phyloP scores from a whole-genome alignment of 2,113 vertebrate genomes.

The Podocnemis expansa region DNA sequence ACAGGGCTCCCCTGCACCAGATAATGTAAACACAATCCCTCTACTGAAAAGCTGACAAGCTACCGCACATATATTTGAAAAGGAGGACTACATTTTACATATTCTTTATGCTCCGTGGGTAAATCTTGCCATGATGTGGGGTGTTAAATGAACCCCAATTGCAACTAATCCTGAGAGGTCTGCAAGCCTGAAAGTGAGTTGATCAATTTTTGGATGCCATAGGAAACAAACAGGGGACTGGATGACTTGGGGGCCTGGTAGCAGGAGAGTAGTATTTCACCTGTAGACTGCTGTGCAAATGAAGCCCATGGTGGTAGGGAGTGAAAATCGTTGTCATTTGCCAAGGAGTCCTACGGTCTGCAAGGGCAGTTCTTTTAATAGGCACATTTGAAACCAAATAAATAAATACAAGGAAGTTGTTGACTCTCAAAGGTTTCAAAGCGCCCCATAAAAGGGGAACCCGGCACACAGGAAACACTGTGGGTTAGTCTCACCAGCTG shows the following conservation, averaged over 20 bases:
- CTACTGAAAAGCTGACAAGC: neutral
- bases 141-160: neutral
- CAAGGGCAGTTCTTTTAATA: neutral
- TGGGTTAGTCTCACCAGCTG: slow-evolving; percentile 84
- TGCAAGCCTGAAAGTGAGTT: neutral
- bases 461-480: neutral
- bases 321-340: neutral
- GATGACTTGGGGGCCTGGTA: neutral
- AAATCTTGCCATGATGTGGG: neutral
- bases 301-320: neutral
- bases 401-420: neutral
- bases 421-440: accelerated
- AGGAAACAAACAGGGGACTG: neutral
- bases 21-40: neutral
- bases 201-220: neutral
- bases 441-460: neutral
- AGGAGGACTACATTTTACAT: neutral
- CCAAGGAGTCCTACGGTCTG: neutral
- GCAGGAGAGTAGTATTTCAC: neutral
- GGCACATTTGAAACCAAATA: neutral
- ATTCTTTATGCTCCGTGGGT: neutral
- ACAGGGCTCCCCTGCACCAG: neutral
- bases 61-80: neutral
- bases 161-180: neutral
- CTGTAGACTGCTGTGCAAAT: neutral